Evolutionary conservation across 2,113 vertebrate species (phyloP), one percentile per base, ranked within the genome.

Genomic region (Apodemus sylvaticus): DNA sequence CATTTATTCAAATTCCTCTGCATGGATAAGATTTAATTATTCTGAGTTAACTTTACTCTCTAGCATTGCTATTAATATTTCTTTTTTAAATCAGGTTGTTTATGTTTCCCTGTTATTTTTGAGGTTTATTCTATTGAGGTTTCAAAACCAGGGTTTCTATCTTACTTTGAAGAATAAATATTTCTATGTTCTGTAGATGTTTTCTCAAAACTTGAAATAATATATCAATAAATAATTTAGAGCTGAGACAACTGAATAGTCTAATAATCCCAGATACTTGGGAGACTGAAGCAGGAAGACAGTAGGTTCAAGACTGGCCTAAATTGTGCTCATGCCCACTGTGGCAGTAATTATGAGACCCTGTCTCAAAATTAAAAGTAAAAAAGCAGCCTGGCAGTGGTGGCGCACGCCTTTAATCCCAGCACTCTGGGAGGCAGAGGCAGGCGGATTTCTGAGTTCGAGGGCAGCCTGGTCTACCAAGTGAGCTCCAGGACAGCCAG

Each of bases 151-250:
- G 64, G 58, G 14, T 3, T 45, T 85, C n/a, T 60, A 74, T 36
- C 39, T 79, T 82, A 16, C 17, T 94, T 86, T 91, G 55, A 90
- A 81, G 60, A 85, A 62, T 55, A 83, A 94, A 60, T 48, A 85
- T 51, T 89, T 81, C 71, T 91, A 85, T 64, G 42, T 51, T 91
- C 42, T 53, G 16, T 26, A 81, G 42, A 86, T 86, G 71, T 79
- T 87, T 93, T 79, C 82, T 91, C 77, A 76, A 94, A 93, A 66
- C 13, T 82, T 82, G 70, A 95, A 89, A 66, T 24, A 70, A 55
- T 6, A 0, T 22, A 86, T 53, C 20, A 64, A 60, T n/a, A 96
- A 88, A 22, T 66, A 87, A 78, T 29, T 93, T 39, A 94, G 88
- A 24, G 22, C 36, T 62, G 89, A 74, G 34, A 39, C 39, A 45